Evolutionary conservation across 2,113 vertebrate genomes (phyloP).

Genomic region (Talpa occidentalis): DNA sequence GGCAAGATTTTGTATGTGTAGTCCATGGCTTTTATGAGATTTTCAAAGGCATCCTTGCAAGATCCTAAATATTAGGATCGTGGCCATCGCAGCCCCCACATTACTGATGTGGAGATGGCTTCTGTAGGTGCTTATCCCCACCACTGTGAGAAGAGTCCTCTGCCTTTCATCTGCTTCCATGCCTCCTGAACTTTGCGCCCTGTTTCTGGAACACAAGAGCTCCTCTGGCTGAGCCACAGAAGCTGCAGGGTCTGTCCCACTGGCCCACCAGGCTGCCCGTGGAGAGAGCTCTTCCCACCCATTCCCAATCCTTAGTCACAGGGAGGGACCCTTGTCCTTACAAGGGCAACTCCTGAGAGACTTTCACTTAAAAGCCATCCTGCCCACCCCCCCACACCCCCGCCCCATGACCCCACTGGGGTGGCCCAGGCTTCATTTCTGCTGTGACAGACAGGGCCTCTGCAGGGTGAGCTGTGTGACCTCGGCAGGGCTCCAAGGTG

Average conservation of each 20-base stretch:
- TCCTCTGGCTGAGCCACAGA: not conserved
- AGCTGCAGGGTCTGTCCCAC: not conserved
- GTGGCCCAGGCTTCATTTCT: not conserved
- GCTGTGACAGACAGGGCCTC: not conserved
- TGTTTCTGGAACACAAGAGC: not conserved
- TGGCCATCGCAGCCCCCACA: fast-evolving
- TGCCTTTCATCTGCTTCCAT: fast-evolving
- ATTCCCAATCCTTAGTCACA: too few relatives aligned
- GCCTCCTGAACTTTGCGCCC: too few relatives aligned
- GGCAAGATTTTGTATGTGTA: not conserved
- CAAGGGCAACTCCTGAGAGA: not conserved
- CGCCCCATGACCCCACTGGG: not conserved
- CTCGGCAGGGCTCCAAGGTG: not conserved
- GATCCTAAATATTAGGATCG: too few relatives aligned
- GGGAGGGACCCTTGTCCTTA: not conserved
- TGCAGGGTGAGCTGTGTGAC: not conserved
- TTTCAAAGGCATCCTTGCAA: not conserved
- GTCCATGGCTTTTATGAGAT: not conserved
- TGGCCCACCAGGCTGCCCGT: not conserved
- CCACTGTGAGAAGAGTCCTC: not conserved
- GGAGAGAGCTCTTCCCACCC: not conserved
- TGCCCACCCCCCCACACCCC: fast-evolving
- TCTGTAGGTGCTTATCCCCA: not conserved
- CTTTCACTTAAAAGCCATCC: not conserved
- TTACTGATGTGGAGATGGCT: too few relatives aligned